Base-by-base conservation (phyloP, 2,888 invertebrate species). In the Hypomecis punctinalis region DNA sequence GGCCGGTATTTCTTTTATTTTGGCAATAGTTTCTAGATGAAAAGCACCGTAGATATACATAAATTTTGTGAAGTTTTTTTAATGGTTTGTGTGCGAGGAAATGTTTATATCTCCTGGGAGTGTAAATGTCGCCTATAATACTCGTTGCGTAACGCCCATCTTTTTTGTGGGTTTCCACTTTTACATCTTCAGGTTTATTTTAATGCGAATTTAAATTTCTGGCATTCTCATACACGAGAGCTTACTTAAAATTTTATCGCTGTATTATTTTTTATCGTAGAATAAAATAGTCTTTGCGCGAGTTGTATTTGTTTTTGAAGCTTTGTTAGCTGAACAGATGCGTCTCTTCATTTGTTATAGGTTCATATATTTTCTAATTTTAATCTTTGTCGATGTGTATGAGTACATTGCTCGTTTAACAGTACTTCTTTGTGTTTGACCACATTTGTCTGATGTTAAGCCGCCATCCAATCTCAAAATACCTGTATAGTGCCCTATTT, bases 101-200 rank as follows among this genome's bases (percentile, higher is more conserved):
- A 83, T 81, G 69, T 86, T 85, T 84, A 85, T 82, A 77, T 70
- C 74, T 62, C 69, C 68, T 70, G 73, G 74, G 74, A 76, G 74
- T 74, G 76, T 79, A 76, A 80, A 80, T 76, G 71, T 74, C 75
- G 76, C 77, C 73, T 65, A 79, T 80, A 79, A 73, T 74, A 73
- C 76, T 70, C 76, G 71, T 83, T 83, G 77, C 84, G 82, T 81
- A 83, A 86, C 78, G 80, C 67, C 65, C 52, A 70, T 74, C 51
- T 75, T 81, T 77, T 23, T 79, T 75, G 64, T 75, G 69, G 67
- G 73, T 66, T 69, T 67, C 68, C 75, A 80, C 76, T 78, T 82
- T 82, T 80, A 82, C 80, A 48, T 56, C 56, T 81, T 64, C 42
- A 75, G 75, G 80, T 82, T 81, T 77, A 82, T 82, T 77, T 74